Evolutionary conservation across 2,113 vertebrate species (phyloP).

Genomic region (Stigmatopora nigra): DNA sequence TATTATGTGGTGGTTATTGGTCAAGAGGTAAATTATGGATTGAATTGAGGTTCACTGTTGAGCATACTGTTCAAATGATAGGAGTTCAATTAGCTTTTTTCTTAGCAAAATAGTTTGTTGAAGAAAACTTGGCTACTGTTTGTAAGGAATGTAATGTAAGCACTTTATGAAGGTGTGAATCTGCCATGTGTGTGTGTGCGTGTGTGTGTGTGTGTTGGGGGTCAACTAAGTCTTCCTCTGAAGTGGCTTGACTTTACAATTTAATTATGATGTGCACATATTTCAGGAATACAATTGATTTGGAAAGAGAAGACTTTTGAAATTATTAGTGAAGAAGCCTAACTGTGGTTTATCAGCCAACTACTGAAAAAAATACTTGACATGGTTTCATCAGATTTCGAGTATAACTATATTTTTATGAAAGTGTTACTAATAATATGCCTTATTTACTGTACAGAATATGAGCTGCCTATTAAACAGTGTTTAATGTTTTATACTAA

Average conservation of each 20-base stretch:
- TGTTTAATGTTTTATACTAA: slow-evolving; percentile 46
- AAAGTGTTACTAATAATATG: slow-evolving; percentile 46
- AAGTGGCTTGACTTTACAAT: slow-evolving; percentile 12
- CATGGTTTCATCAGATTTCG: slow-evolving; percentile 44
- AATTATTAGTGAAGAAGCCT: slow-evolving; percentile 16
- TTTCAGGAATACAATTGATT: slow-evolving; percentile 28
- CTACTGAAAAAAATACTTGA: slow-evolving; percentile 54
- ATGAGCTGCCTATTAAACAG: slow-evolving; percentile 42
- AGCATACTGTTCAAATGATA: not conserved
- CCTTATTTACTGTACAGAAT: slow-evolving; percentile 13
- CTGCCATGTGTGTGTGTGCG: slow-evolving; percentile 8
- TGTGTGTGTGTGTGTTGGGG: not conserved
- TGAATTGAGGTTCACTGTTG: not conserved
- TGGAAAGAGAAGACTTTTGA: slow-evolving; percentile 25
- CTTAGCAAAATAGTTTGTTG: not conserved
- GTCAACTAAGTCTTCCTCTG: slow-evolving; percentile 37
- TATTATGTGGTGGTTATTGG: slow-evolving; percentile 7
- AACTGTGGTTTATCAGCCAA: slow-evolving; percentile 28
- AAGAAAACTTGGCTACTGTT: not conserved
- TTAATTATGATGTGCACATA: not conserved
- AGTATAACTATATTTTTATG: slow-evolving; percentile 24
- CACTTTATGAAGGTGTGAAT: slow-evolving; percentile 8
- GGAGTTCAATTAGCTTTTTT: not conserved
- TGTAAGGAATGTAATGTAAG: slow-evolving; percentile 19
- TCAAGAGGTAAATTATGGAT: slow-evolving; percentile 10